Evolutionary conservation across 2,113 vertebrate genomes (phyloP), one percentile per base, ranked within the genome.

Genomic region (Odontophorus gujanensis): DNA sequence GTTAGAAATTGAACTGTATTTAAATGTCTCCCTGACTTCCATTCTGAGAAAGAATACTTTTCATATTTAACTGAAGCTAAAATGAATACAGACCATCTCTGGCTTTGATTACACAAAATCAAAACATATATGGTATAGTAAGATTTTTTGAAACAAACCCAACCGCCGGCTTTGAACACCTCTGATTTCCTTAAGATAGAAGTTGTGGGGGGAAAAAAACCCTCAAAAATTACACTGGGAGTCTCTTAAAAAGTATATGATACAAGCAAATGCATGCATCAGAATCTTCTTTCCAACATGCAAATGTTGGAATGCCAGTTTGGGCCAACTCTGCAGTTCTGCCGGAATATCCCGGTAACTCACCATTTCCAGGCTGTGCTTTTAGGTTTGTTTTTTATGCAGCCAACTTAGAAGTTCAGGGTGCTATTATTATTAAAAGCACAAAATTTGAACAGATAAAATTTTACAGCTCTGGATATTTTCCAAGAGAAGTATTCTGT

Each of bases 311-410:
- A 53, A 42, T 38, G 16, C 20, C 19, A 26, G 25, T 77, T 2
- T 77, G 38, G 47, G 14, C 34, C 11, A 36, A 71, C 25, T 7
- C 25, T 87, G 25, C 14, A 28, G 43, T 87, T 47, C 48, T 81
- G 26, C 40, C 51, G 45, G 25, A 66, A 4, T 68, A 53, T 63
- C 34, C 22, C 55, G 17, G 32, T 34, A 32, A 34, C 11, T 25
- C n/a, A 25, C 3, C 19, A 4, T 68, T 59, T 55, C 9, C n/a
- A 62, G 67, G 18, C 36, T 19, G 4, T 0, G 4, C 7, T 55
- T 67, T 32, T 58, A 36, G 38, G 15, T 50, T 13, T 13, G 1
- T 38, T 75, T 38, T 90, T 15, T 59, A 8, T 3, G 12, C 55
- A 36, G 36, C 28, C 47, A 81, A 21, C 28, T 50, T 38, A 32